phyloP scores from a whole-genome alignment of 2,888 invertebrate species.

The Macrosoma leucophasiata region DNA sequence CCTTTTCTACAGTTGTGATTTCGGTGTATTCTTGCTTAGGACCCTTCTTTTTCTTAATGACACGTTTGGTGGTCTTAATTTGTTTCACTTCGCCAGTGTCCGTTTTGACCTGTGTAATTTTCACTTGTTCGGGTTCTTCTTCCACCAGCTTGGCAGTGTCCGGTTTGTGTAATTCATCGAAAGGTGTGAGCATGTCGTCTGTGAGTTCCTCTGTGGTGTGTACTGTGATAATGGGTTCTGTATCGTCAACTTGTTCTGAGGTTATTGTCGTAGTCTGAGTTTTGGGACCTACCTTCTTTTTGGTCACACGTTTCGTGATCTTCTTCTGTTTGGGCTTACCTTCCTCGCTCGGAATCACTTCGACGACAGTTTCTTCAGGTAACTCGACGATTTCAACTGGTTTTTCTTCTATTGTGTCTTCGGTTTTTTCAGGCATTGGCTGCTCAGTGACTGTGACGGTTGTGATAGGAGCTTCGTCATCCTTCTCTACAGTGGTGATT shows the following conservation, averaged over 20 bases:
- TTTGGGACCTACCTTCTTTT: slow-evolving; percentile 30
- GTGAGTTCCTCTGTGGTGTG: slow-evolving; percentile 34
- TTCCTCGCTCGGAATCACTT: slow-evolving; percentile 38
- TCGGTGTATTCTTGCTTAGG: slow-evolving; percentile 25
- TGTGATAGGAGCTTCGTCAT: slow-evolving; percentile 29
- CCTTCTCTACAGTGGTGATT: slow-evolving; percentile 26
- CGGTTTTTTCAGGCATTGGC: slow-evolving; percentile 29
- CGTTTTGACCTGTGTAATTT: slow-evolving; percentile 9
- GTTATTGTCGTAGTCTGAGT: slow-evolving; percentile 31
- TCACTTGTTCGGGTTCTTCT: slow-evolving; percentile 23
- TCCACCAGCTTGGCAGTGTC: slow-evolving; percentile 8
- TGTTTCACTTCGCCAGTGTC: slow-evolving; percentile 8
- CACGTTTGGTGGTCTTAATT: slow-evolving; percentile 35
- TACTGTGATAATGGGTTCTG: slow-evolving; percentile 29
- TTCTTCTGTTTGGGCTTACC: slow-evolving; percentile 39
- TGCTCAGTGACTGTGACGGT: slow-evolving; percentile 26
- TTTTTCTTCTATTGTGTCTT: slow-evolving; percentile 2
- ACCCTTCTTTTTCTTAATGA: slow-evolving; percentile 28
- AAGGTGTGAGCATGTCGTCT: slow-evolving; percentile 11
- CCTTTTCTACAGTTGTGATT: slow-evolving; percentile 25
- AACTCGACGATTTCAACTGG: slow-evolving; percentile 28
- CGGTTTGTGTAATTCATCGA: slow-evolving; percentile 14
- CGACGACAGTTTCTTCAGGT: slow-evolving; percentile 28
- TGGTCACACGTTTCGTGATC: slow-evolving; percentile 19
- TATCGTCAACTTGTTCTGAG: slow-evolving; percentile 10